Evolutionary conservation across 2,797 vertebrate species (phyloP).

Genomic region (Australoheros facetus): DNA sequence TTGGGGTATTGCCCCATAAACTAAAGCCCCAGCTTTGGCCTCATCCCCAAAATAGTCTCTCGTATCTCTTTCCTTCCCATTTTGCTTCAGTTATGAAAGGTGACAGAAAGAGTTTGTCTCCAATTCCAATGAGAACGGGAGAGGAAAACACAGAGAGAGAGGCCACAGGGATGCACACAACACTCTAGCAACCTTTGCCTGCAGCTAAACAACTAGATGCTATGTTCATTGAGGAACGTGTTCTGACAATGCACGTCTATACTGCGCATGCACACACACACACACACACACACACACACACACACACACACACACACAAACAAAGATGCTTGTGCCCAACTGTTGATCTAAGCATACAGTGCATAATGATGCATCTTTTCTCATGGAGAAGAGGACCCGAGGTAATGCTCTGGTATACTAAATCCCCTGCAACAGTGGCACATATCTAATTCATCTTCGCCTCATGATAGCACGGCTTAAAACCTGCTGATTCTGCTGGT

Average conservation of each 20-base stretch:
- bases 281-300: background rate
- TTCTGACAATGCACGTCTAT: slow-evolving; percentile 51
- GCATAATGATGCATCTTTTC: slow-evolving; percentile 11
- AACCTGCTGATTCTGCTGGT: slow-evolving; percentile 60
- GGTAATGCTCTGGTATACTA: slow-evolving; percentile 15
- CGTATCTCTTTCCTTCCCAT: slow-evolving; percentile 51
- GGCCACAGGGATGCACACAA: slow-evolving; percentile 36
- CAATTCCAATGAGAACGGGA: slow-evolving; percentile 40
- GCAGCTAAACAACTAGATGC: slow-evolving; percentile 61
- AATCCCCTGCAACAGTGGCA: slow-evolving; percentile 41
- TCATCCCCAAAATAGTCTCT: slow-evolving; percentile 28
- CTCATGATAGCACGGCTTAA: slow-evolving; percentile 50
- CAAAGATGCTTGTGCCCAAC: slow-evolving; percentile 17
- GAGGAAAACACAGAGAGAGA: slow-evolving; percentile 9
- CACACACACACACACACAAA: background rate
- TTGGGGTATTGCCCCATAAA: slow-evolving; percentile 25
- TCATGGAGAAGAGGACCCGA: slow-evolving; percentile 41
- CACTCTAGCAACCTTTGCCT: slow-evolving; percentile 71
- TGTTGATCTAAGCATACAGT: slow-evolving; percentile 22
- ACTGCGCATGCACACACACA: slow-evolving; percentile 20
- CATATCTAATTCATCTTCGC: slow-evolving; percentile 63
- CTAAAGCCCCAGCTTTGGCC: slow-evolving; percentile 57
- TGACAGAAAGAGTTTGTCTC: slow-evolving; percentile 66
- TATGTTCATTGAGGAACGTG: slow-evolving; percentile 58
- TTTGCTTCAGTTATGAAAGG: slow-evolving; percentile 62